Percentiles rank a stretch among this genome's conserved stretches.
phyloP scores from a whole-genome alignment of 92 coral and sea anemone species.

The Actinernus sp. region DNA sequence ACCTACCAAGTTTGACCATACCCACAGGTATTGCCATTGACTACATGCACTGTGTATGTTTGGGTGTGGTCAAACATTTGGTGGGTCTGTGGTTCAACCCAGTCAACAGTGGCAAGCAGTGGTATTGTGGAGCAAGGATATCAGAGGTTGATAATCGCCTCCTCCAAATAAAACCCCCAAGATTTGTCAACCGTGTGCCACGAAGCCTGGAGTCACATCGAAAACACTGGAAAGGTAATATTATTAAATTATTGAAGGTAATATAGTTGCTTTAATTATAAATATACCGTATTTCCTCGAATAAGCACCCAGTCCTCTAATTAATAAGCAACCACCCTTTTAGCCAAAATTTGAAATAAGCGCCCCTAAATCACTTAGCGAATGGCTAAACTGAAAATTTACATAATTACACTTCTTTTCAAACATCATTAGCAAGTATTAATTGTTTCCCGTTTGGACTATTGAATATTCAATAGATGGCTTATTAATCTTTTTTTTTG shows the following conservation, averaged over 20 bases:
- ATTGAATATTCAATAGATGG: too few species aligned
- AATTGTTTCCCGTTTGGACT: too few species aligned
- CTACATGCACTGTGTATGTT: constrained; percentile 62
- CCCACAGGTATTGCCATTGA: constrained; percentile 50
- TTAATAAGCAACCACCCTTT: too few species aligned
- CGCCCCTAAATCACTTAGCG: too few species aligned
- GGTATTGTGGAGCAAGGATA: constrained; percentile 57
- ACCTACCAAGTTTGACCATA: constrained; percentile 31
- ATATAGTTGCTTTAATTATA: too few species aligned
- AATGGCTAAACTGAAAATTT: constrained; percentile 44
- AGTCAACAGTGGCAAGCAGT: constrained; percentile 21
- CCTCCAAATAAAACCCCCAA: constrained; percentile 38
- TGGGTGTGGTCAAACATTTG: constrained; percentile 57
- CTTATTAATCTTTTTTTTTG: too few species aligned
- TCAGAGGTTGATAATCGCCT: constrained; percentile 39
- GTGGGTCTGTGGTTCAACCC: constrained; percentile 58
- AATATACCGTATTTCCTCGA: too few species aligned
- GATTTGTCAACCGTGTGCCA: constrained; percentile 43
- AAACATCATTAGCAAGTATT: too few species aligned
- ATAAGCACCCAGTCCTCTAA: too few species aligned
- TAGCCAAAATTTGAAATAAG: too few species aligned
- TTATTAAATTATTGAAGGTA: too few species aligned
- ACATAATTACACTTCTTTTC: too few species aligned
- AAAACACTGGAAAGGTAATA: constrained; percentile 69
- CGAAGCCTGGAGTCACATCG: constrained; percentile 48